Percentiles rank a stretch among this genome's conserved stretches.
phyloP scores from a whole-genome alignment of 2,797 vertebrate species.

The Distichodus sexfasciatus region DNA sequence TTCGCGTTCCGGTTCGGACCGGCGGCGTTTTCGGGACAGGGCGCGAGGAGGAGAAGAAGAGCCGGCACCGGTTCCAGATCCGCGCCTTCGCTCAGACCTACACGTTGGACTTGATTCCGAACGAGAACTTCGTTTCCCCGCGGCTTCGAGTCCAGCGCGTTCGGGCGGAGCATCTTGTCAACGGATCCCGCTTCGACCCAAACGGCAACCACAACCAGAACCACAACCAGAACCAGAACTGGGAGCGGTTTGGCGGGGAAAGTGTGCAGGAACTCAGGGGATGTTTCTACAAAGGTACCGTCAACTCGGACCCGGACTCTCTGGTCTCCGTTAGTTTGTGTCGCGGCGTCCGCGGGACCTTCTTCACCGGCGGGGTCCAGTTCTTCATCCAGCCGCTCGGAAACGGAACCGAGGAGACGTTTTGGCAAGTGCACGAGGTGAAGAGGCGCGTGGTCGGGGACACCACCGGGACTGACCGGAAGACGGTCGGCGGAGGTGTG shows the following conservation, averaged over 20 bases:
- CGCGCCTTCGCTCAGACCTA: constrained; percentile 78
- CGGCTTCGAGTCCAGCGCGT: constrained; percentile 78
- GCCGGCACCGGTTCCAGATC: constrained; percentile 70
- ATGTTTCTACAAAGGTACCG: constrained; percentile 86
- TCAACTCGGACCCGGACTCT: constrained; percentile 74
- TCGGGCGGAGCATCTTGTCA: constrained; percentile 56
- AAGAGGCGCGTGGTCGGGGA: constrained; percentile 62
- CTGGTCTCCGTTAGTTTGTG: constrained; percentile 87
- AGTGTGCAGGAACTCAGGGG: constrained; percentile 59
- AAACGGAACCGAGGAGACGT: constrained; percentile 43
- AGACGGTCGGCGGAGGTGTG: no score
- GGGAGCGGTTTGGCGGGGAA: constrained; percentile 4
- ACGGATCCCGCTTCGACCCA: no score
- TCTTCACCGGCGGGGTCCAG: constrained; percentile 79
- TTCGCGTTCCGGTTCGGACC: constrained; percentile 59
- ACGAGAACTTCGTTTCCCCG: constrained; percentile 82
- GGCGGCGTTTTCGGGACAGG: constrained; percentile 62
- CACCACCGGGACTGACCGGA: neutral
- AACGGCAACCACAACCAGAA: no score
- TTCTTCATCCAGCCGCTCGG: constrained; percentile 82
- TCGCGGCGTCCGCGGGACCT: constrained; percentile 82
- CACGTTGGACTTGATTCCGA: constrained; percentile 79
- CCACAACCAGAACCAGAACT: constrained; percentile 45
- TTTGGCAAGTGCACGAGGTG: constrained; percentile 75
- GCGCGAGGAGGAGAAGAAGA: no score